phyloP scores from a whole-genome alignment of 2,113 vertebrate genomes.

The Sorex fumeus region DNA sequence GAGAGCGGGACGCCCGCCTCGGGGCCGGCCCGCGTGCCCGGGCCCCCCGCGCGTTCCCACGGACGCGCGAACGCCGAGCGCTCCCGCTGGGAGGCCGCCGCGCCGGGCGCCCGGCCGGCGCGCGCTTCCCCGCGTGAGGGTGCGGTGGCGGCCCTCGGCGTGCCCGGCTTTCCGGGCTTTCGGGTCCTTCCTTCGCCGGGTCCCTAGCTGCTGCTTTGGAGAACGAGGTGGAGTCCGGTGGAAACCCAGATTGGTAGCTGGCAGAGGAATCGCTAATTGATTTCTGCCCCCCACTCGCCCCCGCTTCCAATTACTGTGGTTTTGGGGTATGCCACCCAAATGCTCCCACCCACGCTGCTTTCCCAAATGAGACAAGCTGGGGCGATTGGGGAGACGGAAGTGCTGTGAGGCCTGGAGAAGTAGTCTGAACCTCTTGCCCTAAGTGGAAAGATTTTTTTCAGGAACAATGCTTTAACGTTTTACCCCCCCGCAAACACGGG shows the following conservation, averaged over 20 bases:
- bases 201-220: slow-evolving; percentile 64
- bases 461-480: background rate
- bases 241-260: slow-evolving; percentile 28
- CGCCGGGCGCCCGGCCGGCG: background rate
- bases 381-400: slow-evolving; percentile 49
- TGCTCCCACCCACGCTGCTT: slow-evolving; percentile 78
- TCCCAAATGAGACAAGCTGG: slow-evolving; percentile 30
- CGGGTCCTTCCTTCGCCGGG: slow-evolving; percentile 3
- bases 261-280: background rate
- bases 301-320: slow-evolving; percentile 76
- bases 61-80: too few species aligned
- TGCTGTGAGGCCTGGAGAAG: background rate
- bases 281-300: slow-evolving; percentile 57
- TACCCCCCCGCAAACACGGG: background rate
- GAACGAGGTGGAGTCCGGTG: slow-evolving; percentile 63
- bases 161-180: background rate
- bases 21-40: too few species aligned
- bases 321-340: slow-evolving; percentile 78
- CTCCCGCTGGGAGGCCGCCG: slow-evolving; percentile 38
- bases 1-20: slow-evolving; percentile 5
- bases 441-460: background rate
- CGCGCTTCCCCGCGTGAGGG: background rate
- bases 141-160: too few species aligned
- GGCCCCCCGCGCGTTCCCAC: background rate
- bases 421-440: slow-evolving; percentile 10